Percentiles rank a stretch among this genome's conserved stretches.
These are phyloP conservation scores for Chionoecetes opilio DNA, from an alignment of 1,140 invertebrate species.

Conservation along the genomic window DNA sequence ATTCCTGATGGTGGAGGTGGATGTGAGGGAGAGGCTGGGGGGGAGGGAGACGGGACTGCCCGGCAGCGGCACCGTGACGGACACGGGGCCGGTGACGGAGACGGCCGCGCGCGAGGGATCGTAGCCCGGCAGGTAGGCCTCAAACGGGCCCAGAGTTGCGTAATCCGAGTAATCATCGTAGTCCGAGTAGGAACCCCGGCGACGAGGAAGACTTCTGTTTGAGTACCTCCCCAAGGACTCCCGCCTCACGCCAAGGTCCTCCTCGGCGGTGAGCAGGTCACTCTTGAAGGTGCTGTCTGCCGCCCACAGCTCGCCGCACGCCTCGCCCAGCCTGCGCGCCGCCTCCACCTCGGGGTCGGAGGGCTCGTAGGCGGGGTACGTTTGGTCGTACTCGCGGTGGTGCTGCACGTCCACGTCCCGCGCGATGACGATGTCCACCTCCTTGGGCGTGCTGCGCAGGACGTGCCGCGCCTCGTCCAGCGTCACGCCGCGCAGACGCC, in stretches of 20 bases:
- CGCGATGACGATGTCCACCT: conserved; percentile 90
- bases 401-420: conserved; percentile 81
- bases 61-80: conserved; percentile 58
- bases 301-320: conserved; percentile 91
- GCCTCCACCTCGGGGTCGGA: conserved; percentile 87
- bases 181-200: conserved; percentile 67
- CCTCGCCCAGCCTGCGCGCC: conserved; percentile 87
- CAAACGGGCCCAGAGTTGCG: conserved; percentile 57
- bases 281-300: conserved; percentile 88
- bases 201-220: conserved; percentile 58
- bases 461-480: conserved; percentile 91
- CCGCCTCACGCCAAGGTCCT: conserved; percentile 52
- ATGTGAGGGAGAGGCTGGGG: neutral
- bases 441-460: conserved; percentile 86
- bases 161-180: conserved; percentile 74
- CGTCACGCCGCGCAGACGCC: conserved; percentile 90
- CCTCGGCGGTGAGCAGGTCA: conserved; percentile 85
- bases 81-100: conserved; percentile 70
- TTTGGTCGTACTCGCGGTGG: conserved; percentile 72
- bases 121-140: conserved; percentile 71
- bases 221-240: conserved; percentile 30
- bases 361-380: conserved; percentile 82
- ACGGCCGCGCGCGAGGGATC: conserved; percentile 63
- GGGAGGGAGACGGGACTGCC: conserved; percentile 38
- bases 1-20: neutral